Percentiles rank a stretch among this genome's conserved stretches.
Conservation (phyloP, 2,888 invertebrate species). For the Gari tellinella region DNA sequence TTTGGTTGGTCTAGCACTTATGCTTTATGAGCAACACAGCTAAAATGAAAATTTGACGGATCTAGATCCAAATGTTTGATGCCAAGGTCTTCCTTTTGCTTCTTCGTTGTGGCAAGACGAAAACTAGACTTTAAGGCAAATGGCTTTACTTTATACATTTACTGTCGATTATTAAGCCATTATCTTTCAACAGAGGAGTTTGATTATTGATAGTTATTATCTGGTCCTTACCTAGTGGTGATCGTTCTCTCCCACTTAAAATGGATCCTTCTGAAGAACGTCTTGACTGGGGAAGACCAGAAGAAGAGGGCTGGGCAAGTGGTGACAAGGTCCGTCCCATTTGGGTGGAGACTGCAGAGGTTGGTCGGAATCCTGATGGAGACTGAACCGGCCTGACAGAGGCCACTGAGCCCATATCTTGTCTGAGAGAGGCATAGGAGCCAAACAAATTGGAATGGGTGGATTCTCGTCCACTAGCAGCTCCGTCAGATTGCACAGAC, state of each 20-base stretch:
- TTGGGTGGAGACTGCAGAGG: conserved; percentile 1
- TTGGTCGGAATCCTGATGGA: conserved; percentile 3
- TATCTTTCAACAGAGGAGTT: too few relatives aligned
- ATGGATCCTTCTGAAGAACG: conserved; percentile 39
- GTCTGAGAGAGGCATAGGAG: conserved; percentile 40
- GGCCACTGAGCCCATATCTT: conserved; percentile 17
- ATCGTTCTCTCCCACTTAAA: conserved; percentile 28
- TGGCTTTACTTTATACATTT: too few relatives aligned
- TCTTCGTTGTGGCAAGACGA: too few relatives aligned
- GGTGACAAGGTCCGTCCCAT: background rate
- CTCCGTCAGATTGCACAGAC: too few relatives aligned
- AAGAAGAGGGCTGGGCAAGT: conserved; percentile 33
- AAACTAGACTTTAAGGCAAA: too few relatives aligned
- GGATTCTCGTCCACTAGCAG: conserved; percentile 4
- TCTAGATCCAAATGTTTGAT: too few relatives aligned
- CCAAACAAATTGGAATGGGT: conserved; percentile 38
- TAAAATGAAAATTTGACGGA: too few relatives aligned
- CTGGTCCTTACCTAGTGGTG: conserved; percentile 33
- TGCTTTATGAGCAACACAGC: too few relatives aligned
- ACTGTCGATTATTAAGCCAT: too few relatives aligned
- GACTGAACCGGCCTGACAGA: conserved; percentile 11
- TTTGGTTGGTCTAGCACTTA: too few relatives aligned
- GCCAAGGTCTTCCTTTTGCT: too few relatives aligned
- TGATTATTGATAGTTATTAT: too few relatives aligned
- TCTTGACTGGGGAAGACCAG: conserved; percentile 11